Evolutionary conservation across 64 coral and sea anemone genomes (phyloP).

Genomic region (Dendrophyllia cribrosa): DNA sequence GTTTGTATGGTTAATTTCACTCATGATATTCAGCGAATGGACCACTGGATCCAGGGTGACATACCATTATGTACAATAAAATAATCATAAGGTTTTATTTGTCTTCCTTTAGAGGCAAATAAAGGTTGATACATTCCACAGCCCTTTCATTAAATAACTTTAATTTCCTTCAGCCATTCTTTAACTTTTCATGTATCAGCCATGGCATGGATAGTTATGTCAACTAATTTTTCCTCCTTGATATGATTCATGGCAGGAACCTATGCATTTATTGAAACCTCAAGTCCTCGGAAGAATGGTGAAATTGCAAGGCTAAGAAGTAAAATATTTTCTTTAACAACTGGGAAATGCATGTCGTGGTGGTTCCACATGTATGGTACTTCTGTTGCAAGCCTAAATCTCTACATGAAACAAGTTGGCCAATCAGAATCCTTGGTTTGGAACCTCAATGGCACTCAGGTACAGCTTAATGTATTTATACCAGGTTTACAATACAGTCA

Average conservation of each 20-base stretch:
- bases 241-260: conserved; percentile 59
- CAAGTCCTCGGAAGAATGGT: conserved; percentile 77
- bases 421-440: conserved; percentile 76
- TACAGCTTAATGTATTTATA: background rate
- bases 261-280: conserved; percentile 96
- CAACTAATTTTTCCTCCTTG: background rate
- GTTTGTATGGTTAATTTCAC: too few species aligned
- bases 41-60: too few species aligned
- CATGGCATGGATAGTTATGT: too few species aligned
- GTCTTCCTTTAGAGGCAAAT: too few species aligned
- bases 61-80: too few species aligned
- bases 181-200: too few species aligned
- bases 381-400: conserved; percentile 76
- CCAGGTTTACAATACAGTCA: background rate
- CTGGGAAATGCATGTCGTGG: conserved; percentile 89
- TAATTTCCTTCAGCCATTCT: too few species aligned
- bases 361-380: conserved; percentile 99
- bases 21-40: too few species aligned
- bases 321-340: conserved; percentile 81
- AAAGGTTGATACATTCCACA: too few species aligned
- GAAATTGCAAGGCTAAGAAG: conserved; percentile 86
- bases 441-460: conserved; percentile 89
- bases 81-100: too few species aligned
- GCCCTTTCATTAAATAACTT: too few species aligned
- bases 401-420: conserved; percentile 81